Percentiles rank a stretch among this genome's conserved stretches.
phyloP scores from a whole-genome alignment of 1,140 invertebrate genomes.

The Cylas formicarius region DNA sequence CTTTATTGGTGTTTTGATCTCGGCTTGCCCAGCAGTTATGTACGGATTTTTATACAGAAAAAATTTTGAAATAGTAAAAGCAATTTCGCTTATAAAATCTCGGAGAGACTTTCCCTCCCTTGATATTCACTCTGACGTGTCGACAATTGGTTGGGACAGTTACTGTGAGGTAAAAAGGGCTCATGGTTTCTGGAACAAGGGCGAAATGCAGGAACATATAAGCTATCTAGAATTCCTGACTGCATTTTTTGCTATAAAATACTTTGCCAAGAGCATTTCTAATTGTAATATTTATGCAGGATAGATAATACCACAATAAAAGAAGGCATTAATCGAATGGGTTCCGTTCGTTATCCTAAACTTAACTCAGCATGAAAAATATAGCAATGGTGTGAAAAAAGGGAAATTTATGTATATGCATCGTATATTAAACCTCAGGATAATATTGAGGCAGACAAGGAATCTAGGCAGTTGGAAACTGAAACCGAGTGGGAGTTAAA shows the following conservation, averaged over 20 bases:
- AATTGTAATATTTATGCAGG: conserved; percentile 14
- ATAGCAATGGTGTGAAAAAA: conserved; percentile 32
- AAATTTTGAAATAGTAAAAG: too few relatives aligned
- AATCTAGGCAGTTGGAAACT: conserved; percentile 19
- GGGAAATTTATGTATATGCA: conserved; percentile 27
- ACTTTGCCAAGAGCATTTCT: conserved; percentile 19
- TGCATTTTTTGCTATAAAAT: conserved; percentile 28
- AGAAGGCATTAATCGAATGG: conserved; percentile 38
- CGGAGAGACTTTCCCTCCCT: too few relatives aligned
- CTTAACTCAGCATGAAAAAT: conserved; percentile 11
- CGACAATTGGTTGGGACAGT: conserved; percentile 31
- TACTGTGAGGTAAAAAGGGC: conserved; percentile 17
- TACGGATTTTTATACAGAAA: too few relatives aligned
- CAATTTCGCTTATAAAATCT: too few relatives aligned
- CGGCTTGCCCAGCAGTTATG: too few relatives aligned
- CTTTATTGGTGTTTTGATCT: too few relatives aligned
- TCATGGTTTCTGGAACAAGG: conserved; percentile 26
- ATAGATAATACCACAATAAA: conserved; percentile 39
- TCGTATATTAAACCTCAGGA: conserved; percentile 27
- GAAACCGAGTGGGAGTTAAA: conserved; percentile 10
- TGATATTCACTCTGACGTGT: conserved; percentile 33
- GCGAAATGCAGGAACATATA: conserved; percentile 26
- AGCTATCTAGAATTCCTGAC: conserved; percentile 31
- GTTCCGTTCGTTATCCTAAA: conserved; percentile 10
- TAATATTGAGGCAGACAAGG: conserved; percentile 27